Evolutionary conservation across 2,113 vertebrate genomes (phyloP), one percentile per base, ranked within the genome.

Genomic region (Anhinga anhinga): DNA sequence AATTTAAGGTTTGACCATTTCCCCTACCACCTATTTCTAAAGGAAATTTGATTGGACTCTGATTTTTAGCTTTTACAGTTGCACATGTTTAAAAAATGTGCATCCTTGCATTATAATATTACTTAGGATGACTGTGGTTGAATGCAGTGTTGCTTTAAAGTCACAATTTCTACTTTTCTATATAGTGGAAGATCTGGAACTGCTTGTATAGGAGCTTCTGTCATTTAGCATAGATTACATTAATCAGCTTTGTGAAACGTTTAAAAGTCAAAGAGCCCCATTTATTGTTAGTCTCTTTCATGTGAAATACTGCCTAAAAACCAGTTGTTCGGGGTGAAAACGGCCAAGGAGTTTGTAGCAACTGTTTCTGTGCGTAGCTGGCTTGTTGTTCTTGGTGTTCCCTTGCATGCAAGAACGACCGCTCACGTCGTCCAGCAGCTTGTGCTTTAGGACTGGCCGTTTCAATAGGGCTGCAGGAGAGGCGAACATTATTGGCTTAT

Each of bases 361-460:
- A 11, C 13, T 4, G 58, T 26, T 44, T 26, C 38, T 30, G 26
- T 11, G 18, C 0, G 1, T 19, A 29, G 61, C 70, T 56, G n/a
- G 11, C 34, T n/a, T 7, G 1, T 21, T 11, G 22, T 20, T n/a
- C 11, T 12, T 15, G 0, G 5, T 2, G 16, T 27, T 79, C 50
- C 19, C 8, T 55, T 2, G 0, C 4, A 6, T 10, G 15, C 23
- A 8, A 25, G 59, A 38, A 18, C 1, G 11, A 12, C 36, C 2
- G 7, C 36, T n/a, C 5, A 0, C 2, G 1, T 11, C 2, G 10
- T 15, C 53, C 1, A 0, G 19, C 10, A 10, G 30, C 52, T 30
- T 5, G 10, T 62, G 56, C 74, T 80, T 32, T 6, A 6, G 81
- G 19, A 18, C 42, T 1, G 3, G 34, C 52, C 32, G 0, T 69